Evolutionary conservation across 2,888 invertebrate genomes (phyloP), one percentile per base, ranked within the genome.

Genomic region (Dyspetes luteomarginatus): DNA sequence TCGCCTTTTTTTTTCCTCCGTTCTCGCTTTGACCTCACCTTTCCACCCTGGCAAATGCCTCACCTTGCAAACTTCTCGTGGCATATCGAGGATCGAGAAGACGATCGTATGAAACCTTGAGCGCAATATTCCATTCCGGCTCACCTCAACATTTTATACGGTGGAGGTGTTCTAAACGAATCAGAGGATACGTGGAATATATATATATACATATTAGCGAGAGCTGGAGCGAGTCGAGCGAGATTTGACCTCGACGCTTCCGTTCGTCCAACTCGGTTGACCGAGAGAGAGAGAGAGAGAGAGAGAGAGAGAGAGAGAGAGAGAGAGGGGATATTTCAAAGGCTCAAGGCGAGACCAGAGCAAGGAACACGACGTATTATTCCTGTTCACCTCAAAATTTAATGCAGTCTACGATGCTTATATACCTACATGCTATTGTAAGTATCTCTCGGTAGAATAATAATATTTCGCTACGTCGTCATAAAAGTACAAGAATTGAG

Each of bases 71-170:
- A 48, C 3, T 50, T 24, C 52, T 60, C 30, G n/a, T 26, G 15
- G 52, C 77, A 36, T n/a, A n/a, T 28, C 24, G 75, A 76, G 72
- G 52, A 62, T 52, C 41, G 58, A 68, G 76, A n/a, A 69, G 73
- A 69, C 68, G 72, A 69, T 68, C 55, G 48, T n/a, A 30, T 52
- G 74, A 85, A 88, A 86, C 88, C 88, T 87, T 89, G 89, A 82
- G 85, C 87, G 84, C 83, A 82, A 88, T 88, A 88, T 89, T 85
- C 85, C 85, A 86, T 88, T 88, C 85, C 86, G 67, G 86, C 81
- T 89, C 84, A 86, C 88, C 88, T 89, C 86, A 87, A 88, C 85
- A 85, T 88, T 87, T 86, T 84, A 88, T 87, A 85, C 84, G 56
- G 85, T 74, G 82, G 85, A 84, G 73, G 73, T 73, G 55, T 78